These are phyloP conservation scores for Stercorarius parasiticus DNA, from an alignment of 2,113 vertebrate genomes.

Conservation along the genomic window DNA sequence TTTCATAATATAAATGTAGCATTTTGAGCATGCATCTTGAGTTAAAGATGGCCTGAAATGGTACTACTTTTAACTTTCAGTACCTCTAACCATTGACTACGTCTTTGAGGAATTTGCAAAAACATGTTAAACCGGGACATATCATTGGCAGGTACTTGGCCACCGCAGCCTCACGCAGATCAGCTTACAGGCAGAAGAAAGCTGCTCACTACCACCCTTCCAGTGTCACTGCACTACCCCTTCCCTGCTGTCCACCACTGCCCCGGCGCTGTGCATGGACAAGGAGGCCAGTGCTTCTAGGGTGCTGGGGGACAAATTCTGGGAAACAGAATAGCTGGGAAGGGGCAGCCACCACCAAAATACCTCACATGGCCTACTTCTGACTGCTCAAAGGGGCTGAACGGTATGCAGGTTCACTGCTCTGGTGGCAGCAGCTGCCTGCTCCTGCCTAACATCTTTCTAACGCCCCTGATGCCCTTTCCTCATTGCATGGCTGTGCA, in stretches of 20 bases:
- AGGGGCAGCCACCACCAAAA: neutral
- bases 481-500: rapidly evolving
- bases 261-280: rapidly evolving
- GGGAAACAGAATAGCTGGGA: neutral
- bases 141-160: neutral
- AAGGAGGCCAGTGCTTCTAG: neutral
- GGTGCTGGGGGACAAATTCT: neutral
- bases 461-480: neutral
- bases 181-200: neutral
- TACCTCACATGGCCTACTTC: neutral
- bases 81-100: neutral
- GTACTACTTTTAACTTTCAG: neutral
- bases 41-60: neutral
- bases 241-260: neutral
- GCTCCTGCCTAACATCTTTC: neutral
- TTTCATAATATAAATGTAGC: neutral
- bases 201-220: neutral
- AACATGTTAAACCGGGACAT: neutral
- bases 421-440: neutral
- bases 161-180: rapidly evolving
- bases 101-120: neutral
- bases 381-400: neutral
- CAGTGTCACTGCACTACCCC: neutral
- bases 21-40: neutral
- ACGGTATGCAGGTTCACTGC: neutral